Conservation (phyloP, 2,888 invertebrate species). For the Polydrusus pterygomalis region DNA sequence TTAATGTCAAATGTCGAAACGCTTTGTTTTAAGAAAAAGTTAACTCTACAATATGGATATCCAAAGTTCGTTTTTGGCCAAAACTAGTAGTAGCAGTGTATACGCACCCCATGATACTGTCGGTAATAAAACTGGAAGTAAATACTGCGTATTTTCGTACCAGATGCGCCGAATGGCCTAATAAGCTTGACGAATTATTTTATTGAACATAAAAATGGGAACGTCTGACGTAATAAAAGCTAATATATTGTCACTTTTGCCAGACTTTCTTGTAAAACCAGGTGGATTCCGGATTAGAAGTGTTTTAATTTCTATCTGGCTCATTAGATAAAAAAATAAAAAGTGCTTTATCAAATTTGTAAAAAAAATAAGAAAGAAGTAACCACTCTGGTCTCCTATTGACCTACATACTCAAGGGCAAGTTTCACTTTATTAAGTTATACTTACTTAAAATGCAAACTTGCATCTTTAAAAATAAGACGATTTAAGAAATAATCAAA, state of each 20-base stretch:
- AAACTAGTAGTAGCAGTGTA: neutral
- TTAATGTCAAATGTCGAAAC: too few species aligned
- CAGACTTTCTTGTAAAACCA: conserved; percentile 6
- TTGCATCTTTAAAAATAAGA: too few species aligned
- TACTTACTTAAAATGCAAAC: too few species aligned
- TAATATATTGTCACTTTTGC: conserved; percentile 20
- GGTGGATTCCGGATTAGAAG: neutral
- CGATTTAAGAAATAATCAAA: too few species aligned
- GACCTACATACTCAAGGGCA: too few species aligned
- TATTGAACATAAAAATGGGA: conserved; percentile 34
- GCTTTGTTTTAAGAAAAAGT: too few species aligned
- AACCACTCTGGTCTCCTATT: too few species aligned
- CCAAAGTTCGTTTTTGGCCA: neutral
- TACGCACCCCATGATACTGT: conserved; percentile 35
- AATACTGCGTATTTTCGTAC: conserved; percentile 41
- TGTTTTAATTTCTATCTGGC: neutral
- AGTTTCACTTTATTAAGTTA: too few species aligned
- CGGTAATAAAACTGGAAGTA: conserved; percentile 34
- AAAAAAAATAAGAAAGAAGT: too few species aligned
- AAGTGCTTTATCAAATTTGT: too few species aligned
- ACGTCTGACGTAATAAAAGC: conserved; percentile 29
- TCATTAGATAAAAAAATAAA: too few species aligned
- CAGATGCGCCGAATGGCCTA: conserved; percentile 44
- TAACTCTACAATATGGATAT: conserved; percentile 7
- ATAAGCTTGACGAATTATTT: conserved; percentile 39